Evolutionary conservation across 2,113 vertebrate species (phyloP).

Genomic region (Planiliza haematocheilus): DNA sequence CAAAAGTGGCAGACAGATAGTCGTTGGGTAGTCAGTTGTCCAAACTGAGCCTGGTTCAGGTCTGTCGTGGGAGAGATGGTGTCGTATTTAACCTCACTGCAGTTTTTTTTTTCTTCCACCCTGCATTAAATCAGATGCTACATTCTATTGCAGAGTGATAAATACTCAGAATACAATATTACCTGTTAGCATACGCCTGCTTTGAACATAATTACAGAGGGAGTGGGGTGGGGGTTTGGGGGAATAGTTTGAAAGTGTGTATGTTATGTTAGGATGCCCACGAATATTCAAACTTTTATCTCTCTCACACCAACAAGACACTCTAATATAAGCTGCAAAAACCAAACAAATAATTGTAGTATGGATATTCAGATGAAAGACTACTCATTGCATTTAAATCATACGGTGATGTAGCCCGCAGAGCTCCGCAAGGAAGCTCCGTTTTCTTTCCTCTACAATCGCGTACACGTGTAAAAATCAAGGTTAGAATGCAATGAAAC

Average conservation of each 20-base stretch:
- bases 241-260: conserved; percentile 32
- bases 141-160: conserved; percentile 79
- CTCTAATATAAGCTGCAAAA: conserved; percentile 17
- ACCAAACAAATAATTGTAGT: conserved; percentile 9
- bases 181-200: conserved; percentile 56
- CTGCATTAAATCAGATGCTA: conserved; percentile 79
- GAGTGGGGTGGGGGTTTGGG: neutral
- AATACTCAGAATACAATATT: conserved; percentile 66
- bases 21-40: conserved; percentile 73
- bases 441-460: neutral
- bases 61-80: conserved; percentile 57
- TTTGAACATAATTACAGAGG: conserved; percentile 51
- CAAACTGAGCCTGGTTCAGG: conserved; percentile 46
- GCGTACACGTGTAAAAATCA: conserved; percentile 20
- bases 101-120: conserved; percentile 45
- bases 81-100: conserved; percentile 70
- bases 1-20: conserved; percentile 85
- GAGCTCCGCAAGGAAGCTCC: conserved; percentile 30
- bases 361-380: conserved; percentile 40
- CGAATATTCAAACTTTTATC: conserved; percentile 37
- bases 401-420: conserved; percentile 42
- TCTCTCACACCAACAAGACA: conserved; percentile 34
- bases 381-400: conserved; percentile 27
- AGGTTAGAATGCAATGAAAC: conserved; percentile 48
- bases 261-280: conserved; percentile 25